Conservation (phyloP, 1,140 invertebrate genomes). For the Caerostris extrusa region DNA sequence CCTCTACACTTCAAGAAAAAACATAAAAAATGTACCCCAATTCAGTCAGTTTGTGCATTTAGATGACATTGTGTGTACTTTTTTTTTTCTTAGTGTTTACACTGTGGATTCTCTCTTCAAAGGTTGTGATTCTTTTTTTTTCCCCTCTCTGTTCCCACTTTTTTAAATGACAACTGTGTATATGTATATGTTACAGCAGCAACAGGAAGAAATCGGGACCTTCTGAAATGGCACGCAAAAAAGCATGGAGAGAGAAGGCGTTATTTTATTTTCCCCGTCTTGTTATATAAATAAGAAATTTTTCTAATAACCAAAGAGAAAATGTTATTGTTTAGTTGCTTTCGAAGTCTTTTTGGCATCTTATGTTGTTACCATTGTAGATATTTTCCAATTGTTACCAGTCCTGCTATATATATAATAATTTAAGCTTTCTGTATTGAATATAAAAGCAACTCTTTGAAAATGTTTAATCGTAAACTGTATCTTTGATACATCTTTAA, state of each 20-base stretch:
- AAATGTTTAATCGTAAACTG: too few relatives aligned
- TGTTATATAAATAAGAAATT: not conserved
- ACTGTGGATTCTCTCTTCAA: constrained; percentile 37
- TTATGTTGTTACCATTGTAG: not conserved
- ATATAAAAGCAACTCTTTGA: too few relatives aligned
- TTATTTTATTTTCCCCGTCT: not conserved
- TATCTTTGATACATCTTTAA: too few relatives aligned
- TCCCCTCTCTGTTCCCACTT: not conserved
- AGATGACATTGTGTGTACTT: constrained; percentile 60
- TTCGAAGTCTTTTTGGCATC: not conserved
- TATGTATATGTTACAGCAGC: constrained; percentile 33
- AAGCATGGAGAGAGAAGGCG: not conserved
- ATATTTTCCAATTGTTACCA: not conserved
- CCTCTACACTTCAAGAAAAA: constrained; percentile 10
- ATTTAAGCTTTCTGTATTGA: too few relatives aligned
- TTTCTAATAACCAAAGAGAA: constrained; percentile 47
- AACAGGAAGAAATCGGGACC: not conserved
- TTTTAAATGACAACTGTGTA: constrained; percentile 39
- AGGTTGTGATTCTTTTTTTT: constrained; percentile 47
- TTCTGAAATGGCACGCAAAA: not conserved
- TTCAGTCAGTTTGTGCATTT: constrained; percentile 75
- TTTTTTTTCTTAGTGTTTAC: constrained; percentile 59
- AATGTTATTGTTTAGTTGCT: constrained; percentile 22
- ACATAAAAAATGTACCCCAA: constrained; percentile 48
- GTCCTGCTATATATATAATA: not conserved